These are phyloP conservation scores for Chelmon rostratus DNA, from an alignment of 2,797 vertebrate genomes.

Conservation along the genomic window DNA sequence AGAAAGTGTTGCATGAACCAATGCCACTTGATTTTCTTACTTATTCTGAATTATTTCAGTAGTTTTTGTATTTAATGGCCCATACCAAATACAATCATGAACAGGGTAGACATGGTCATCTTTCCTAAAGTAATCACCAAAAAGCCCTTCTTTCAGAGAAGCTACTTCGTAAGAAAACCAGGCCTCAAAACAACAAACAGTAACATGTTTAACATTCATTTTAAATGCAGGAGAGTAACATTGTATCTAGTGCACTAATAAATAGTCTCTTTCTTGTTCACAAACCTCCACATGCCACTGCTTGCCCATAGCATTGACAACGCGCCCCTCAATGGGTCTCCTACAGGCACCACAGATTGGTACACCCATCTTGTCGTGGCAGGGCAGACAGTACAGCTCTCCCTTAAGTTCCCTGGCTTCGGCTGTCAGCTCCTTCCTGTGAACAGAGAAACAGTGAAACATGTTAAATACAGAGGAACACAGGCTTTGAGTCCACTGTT, in stretches of 20 bases:
- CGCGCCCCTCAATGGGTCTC: conserved; percentile 96
- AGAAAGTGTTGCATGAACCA: neutral
- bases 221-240: neutral
- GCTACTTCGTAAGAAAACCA: neutral
- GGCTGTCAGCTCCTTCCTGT: conserved; percentile 95
- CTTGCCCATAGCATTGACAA: conserved; percentile 99
- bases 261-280: neutral
- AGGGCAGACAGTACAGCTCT: conserved; percentile 96
- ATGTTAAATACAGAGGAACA: neutral
- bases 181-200: neutral
- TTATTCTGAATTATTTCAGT: neutral
- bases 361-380: conserved; percentile 99
- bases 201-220: neutral
- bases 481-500: neutral
- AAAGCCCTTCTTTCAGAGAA: neutral
- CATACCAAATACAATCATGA: neutral
- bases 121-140: neutral
- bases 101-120: neutral
- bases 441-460: conserved; percentile 26
- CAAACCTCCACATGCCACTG: conserved; percentile 99
- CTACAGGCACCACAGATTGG: conserved; percentile 98
- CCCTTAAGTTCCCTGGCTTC: conserved; percentile 98
- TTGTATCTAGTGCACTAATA: neutral
- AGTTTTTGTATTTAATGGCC: neutral
- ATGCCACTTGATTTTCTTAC: neutral